These are phyloP conservation scores for Pseudoips prasinana DNA, from an alignment of 2,888 invertebrate species.

Conservation along the genomic window DNA sequence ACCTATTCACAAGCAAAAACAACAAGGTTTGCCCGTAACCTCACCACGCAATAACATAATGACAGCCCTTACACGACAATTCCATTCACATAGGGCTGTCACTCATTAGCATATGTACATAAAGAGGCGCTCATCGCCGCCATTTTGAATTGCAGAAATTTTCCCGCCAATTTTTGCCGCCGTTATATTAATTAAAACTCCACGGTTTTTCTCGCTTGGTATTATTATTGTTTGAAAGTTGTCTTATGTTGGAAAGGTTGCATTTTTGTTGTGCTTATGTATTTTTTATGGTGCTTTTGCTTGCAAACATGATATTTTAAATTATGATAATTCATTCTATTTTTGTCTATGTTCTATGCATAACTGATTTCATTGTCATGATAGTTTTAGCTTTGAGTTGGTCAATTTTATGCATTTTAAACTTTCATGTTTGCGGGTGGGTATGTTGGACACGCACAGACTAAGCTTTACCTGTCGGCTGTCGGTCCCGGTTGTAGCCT, in stretches of 20 bases:
- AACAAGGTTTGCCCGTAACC: conserved; percentile 51
- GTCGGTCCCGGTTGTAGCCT: too few relatives aligned
- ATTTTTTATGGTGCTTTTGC: background rate
- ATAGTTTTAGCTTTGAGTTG: too few relatives aligned
- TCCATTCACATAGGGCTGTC: conserved; percentile 74
- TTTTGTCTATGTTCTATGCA: too few relatives aligned
- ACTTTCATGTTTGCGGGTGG: too few relatives aligned
- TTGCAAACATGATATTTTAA: background rate
- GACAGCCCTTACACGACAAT: conserved; percentile 77
- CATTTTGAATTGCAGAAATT: conserved; percentile 67
- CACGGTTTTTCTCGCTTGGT: conserved; percentile 17
- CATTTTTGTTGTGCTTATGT: background rate
- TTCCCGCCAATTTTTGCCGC: conserved; percentile 56
- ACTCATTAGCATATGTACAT: conserved; percentile 78
- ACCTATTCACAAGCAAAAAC: conserved; percentile 56
- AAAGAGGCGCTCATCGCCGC: conserved; percentile 64
- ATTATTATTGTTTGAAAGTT: conserved; percentile 48
- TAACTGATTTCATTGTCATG: too few relatives aligned
- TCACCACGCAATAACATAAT: conserved; percentile 59
- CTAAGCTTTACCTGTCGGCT: too few relatives aligned
- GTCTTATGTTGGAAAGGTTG: conserved; percentile 30
- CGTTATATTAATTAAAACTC: conserved; percentile 64
- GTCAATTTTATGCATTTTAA: too few relatives aligned
- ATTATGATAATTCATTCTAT: background rate
- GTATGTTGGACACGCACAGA: too few relatives aligned